Conservation (phyloP, 2,113 vertebrate species). For the Casuarius casuarius region DNA sequence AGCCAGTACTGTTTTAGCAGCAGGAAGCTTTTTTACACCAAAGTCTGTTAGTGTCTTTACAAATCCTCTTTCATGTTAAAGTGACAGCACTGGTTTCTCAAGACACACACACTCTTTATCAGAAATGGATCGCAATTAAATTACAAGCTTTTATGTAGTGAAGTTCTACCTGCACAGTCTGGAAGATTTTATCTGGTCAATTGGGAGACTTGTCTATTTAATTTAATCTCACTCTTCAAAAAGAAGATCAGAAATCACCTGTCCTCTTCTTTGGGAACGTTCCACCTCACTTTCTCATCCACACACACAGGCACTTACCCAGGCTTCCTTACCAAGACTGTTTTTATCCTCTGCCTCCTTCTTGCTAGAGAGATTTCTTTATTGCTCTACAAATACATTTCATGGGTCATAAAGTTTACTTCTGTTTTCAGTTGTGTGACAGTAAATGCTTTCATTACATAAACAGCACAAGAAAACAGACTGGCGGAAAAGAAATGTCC, state of each 20-base stretch:
- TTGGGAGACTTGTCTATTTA: not conserved
- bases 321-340: not conserved
- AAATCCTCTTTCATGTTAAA: not conserved
- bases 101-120: not conserved
- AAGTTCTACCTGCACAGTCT: not conserved
- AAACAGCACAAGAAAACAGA: not conserved
- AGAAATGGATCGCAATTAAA: not conserved
- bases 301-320: not conserved
- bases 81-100: not conserved
- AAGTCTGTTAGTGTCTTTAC: not conserved
- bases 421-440: not conserved
- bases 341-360: not conserved
- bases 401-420: not conserved
- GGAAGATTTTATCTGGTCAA: not conserved
- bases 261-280: not conserved
- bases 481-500: not conserved
- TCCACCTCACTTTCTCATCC: not conserved
- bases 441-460: not conserved
- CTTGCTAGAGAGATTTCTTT: not conserved
- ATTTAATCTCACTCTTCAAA: not conserved
- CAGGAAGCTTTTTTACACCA: not conserved
- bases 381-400: not conserved
- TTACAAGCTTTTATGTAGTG: not conserved
- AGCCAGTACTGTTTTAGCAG: not conserved
- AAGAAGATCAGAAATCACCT: not conserved